Percentiles rank a stretch among this genome's conserved stretches.
Conservation (phyloP, 2,113 vertebrate genomes). For the Oceanites oceanicus region DNA sequence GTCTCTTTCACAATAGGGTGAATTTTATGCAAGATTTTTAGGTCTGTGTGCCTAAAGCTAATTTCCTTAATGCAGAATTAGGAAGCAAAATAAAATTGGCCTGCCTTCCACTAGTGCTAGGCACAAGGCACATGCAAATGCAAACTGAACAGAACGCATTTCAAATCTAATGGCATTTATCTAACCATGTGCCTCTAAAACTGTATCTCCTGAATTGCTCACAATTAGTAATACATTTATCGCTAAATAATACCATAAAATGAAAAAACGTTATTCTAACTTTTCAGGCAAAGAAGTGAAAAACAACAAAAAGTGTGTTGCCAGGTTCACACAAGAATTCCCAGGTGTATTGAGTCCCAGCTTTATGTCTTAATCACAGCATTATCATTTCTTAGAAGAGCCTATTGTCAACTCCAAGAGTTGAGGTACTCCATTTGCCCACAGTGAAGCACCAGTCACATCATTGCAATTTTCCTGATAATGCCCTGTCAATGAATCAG, state of each 20-base stretch:
- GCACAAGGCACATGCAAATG: background rate
- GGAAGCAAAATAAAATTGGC: background rate
- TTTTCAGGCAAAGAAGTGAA: slow-evolving; percentile 19
- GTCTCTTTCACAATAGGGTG: background rate
- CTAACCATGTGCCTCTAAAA: background rate
- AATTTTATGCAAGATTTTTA: background rate
- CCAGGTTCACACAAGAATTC: slow-evolving; percentile 5
- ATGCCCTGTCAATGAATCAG: slow-evolving; percentile 59
- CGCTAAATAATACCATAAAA: background rate
- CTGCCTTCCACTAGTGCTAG: background rate
- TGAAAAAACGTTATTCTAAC: background rate
- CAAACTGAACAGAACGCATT: background rate
- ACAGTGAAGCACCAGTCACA: slow-evolving; percentile 28
- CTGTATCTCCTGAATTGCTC: background rate
- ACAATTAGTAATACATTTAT: slow-evolving; percentile 2
- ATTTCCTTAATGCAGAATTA: background rate
- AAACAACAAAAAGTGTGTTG: background rate
- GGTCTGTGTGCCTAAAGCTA: background rate
- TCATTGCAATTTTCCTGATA: slow-evolving; percentile 46
- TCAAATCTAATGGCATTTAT: slow-evolving; percentile 9
- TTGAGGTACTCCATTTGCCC: slow-evolving; percentile 54
- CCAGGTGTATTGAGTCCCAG: background rate
- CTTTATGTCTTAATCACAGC: slow-evolving; percentile 17
- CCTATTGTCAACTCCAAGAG: slow-evolving; percentile 41
- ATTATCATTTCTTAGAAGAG: slow-evolving; percentile 50